Evolutionary conservation across 1,140 invertebrate genomes (phyloP), one percentile per base, ranked within the genome.

Genomic region (Drosophila setifemur): DNA sequence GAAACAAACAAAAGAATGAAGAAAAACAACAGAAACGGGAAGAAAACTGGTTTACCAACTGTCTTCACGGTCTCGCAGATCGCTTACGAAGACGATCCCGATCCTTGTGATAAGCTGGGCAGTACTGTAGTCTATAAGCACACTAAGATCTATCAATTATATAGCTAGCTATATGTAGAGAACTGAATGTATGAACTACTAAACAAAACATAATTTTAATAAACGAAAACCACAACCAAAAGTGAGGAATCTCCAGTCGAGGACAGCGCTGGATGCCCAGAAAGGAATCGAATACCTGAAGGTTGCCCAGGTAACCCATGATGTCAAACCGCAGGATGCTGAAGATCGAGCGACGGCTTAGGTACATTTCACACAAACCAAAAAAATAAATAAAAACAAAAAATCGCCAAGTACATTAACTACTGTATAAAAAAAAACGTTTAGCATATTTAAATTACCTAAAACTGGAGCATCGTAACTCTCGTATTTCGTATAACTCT

Each of bases 31-130:
- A 70, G 60, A 73, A 64, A 52, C 29, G 35, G 45, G 29, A 42
- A 47, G 42, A 72, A 86, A 85, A 85, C 79, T 73, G 79, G 79
- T 85, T 85, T 85, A 53, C 81, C 79, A 85, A 85, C 79, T 85
- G 79, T 53, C 67, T 55, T 40, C 29, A n/a, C 26, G 52, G 43
- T 8, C 28, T 42, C 16, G 40, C n/a, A n/a, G 21, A 14, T 48
- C 50, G 44, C 21, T 28, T 43, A 3, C 21, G 29, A 48, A 43
- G 57, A 57, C 44, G 44, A 48, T 31, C 25, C 43, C 44, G 44
- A 48, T 31, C 25, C 43, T 47, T 42, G 42, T 21, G 29, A 44
- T 70, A 11, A 29, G 37, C 37, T 12, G 16, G 39, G 53, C 29
- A 12, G 44, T 25, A 39, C 25, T 37, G 28, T 71, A 71, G 67